These are phyloP conservation scores for Myoxocephalus aenaeus DNA, from an alignment of 2,797 vertebrate species.

Conservation along the genomic window DNA sequence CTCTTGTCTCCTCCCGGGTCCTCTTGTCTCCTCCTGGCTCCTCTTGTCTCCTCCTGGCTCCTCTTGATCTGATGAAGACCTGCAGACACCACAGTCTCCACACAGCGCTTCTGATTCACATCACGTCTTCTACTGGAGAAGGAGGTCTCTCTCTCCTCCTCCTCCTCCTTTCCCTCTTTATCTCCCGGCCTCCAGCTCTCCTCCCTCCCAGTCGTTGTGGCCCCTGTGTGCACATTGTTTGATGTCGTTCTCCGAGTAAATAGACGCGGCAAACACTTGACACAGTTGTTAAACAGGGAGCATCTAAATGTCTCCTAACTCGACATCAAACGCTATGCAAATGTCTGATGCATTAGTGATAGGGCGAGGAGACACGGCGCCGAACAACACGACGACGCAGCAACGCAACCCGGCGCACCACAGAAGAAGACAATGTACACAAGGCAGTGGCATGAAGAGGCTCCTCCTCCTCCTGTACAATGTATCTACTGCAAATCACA, in stretches of 20 bases:
- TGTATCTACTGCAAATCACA: background rate
- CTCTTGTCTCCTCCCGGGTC: too few species aligned
- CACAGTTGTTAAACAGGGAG: constrained; percentile 85
- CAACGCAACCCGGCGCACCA: constrained; percentile 18
- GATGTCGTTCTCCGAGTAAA: constrained; percentile 84
- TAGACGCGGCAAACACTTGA: constrained; percentile 83
- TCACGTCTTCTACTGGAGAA: constrained; percentile 28
- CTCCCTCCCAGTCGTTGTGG: constrained; percentile 57
- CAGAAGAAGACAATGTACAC: constrained; percentile 62
- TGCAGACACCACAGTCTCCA: constrained; percentile 32
- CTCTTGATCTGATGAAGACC: constrained; percentile 48
- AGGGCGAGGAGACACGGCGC: constrained; percentile 62
- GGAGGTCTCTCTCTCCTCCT: constrained; percentile 46
- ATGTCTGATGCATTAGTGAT: constrained; percentile 84
- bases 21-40: too few species aligned
- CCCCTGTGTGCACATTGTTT: constrained; percentile 79
- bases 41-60: background rate
- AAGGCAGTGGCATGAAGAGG: constrained; percentile 60
- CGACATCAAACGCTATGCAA: constrained; percentile 87
- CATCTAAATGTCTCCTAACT: constrained; percentile 84
- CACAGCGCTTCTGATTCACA: constrained; percentile 43
- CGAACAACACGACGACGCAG: constrained; percentile 12
- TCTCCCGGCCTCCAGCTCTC: constrained; percentile 37
- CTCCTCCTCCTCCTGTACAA: constrained; percentile 50
- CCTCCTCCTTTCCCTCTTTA: constrained; percentile 47